phyloP scores from a whole-genome alignment of 2,797 vertebrate species.

The Chrysocyon brachyurus region DNA sequence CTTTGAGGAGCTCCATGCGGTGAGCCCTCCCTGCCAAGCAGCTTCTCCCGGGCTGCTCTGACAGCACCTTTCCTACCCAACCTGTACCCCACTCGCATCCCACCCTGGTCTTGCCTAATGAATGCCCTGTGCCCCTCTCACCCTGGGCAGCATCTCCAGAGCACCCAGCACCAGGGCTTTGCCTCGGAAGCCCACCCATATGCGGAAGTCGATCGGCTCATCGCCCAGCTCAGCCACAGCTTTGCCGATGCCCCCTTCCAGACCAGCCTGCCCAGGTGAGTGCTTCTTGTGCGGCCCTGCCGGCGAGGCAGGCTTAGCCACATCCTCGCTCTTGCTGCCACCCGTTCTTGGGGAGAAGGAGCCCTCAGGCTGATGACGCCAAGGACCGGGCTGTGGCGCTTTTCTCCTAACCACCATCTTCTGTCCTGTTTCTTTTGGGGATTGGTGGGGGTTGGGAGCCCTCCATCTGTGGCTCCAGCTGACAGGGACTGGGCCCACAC shows the following conservation, averaged over 20 bases:
- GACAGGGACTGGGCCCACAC: neutral
- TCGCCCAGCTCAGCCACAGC: constrained; percentile 87
- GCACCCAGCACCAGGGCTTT: constrained; percentile 90
- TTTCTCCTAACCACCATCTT: neutral
- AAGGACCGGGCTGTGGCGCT: neutral
- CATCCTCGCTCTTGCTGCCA: fast-evolving
- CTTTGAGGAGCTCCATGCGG: constrained; percentile 90
- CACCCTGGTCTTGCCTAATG: neutral
- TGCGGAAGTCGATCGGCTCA: constrained; percentile 88
- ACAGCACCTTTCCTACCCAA: neutral
- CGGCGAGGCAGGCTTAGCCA: fast-evolving
- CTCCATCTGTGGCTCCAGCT: neutral
- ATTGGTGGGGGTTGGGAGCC: neutral
- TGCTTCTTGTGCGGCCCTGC: fast-evolving
- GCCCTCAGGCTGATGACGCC: too few relatives aligned
- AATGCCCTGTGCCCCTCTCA: neutral
- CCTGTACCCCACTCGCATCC: neutral
- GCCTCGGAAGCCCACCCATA: constrained; percentile 89
- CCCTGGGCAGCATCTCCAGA: constrained; percentile 91
- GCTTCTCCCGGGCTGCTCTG: neutral
- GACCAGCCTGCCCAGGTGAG: neutral
- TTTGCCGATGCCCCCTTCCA: constrained; percentile 78
- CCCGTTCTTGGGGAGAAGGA: neutral
- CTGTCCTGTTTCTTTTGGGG: neutral
- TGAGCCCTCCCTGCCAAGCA: constrained; percentile 71